Percentiles rank a stretch among this genome's conserved stretches.
These are phyloP conservation scores for Leptopterna dolabrata DNA, from an alignment of 2,888 invertebrate genomes.

Conservation along the genomic window DNA sequence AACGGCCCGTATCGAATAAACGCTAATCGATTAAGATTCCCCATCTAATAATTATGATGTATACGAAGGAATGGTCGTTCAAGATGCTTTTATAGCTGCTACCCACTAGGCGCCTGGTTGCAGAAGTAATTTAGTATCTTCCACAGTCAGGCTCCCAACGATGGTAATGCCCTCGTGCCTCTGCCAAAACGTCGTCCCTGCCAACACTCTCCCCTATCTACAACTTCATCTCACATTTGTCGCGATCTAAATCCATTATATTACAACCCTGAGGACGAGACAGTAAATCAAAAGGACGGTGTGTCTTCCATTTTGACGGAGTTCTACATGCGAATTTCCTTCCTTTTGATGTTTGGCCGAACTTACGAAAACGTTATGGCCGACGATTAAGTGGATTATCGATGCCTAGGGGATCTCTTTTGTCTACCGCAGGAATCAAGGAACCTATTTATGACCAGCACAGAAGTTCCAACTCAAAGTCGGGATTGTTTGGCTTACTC, in stretches of 20 bases:
- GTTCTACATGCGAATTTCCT: not conserved
- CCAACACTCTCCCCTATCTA: not conserved
- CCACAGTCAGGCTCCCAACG: not conserved
- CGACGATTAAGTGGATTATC: not conserved
- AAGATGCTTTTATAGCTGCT: slow-evolving; percentile 36
- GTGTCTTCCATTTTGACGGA: not conserved
- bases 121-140: slow-evolving; percentile 31
- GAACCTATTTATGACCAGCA: too few relatives aligned
- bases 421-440: too few relatives aligned
- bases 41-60: slow-evolving; percentile 31
- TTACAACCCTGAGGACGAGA: not conserved
- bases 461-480: too few relatives aligned
- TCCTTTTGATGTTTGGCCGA: not conserved
- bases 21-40: slow-evolving; percentile 2
- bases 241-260: not conserved
- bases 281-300: not conserved
- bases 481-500: too few relatives aligned
- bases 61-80: not conserved
- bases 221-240: not conserved
- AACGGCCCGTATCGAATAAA: not conserved
- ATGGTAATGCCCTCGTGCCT: slow-evolving; percentile 12
- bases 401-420: too few relatives aligned
- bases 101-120: slow-evolving; percentile 43
- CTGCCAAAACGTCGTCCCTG: slow-evolving; percentile 1
- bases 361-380: not conserved